A percentile compares a stretch with the other conserved stretches of the same genome.
Conservation (phyloP, 1,140 invertebrate species). For the Cydia splendana region DNA sequence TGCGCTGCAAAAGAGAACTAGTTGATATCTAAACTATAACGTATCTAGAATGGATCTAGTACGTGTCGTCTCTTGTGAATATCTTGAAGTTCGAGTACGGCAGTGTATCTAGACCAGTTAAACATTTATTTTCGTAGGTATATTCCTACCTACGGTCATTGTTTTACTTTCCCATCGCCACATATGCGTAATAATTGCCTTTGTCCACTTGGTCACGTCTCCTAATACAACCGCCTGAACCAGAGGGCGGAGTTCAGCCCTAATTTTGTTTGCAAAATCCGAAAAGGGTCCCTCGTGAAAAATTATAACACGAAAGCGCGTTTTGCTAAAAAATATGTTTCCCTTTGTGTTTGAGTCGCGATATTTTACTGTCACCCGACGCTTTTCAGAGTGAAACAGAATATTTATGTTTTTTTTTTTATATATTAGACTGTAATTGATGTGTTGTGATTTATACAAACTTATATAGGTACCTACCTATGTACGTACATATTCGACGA, state of each 20-base stretch:
- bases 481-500: background rate
- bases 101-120: too few species aligned
- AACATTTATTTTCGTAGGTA: too few species aligned
- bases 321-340: conserved; percentile 18
- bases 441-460: conserved; percentile 3
- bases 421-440: conserved; percentile 43
- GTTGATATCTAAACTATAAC: too few species aligned
- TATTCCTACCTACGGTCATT: too few species aligned
- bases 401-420: conserved; percentile 49
- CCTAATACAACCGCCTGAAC: conserved; percentile 5
- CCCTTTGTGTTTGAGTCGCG: conserved; percentile 34
- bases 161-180: background rate
- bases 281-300: conserved; percentile 45
- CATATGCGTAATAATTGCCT: conserved; percentile 7
- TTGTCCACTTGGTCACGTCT: background rate
- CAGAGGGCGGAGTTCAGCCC: conserved; percentile 7
- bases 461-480: background rate
- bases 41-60: too few species aligned
- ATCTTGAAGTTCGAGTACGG: too few species aligned
- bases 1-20: too few species aligned
- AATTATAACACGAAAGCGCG: conserved; percentile 42
- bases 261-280: conserved; percentile 14
- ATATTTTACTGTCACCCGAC: conserved; percentile 38
- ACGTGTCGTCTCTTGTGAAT: too few species aligned
- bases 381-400: conserved; percentile 27